These are phyloP conservation scores for Salvelinus namaycush DNA, from an alignment of 2,113 vertebrate genomes.

Conservation along the genomic window DNA sequence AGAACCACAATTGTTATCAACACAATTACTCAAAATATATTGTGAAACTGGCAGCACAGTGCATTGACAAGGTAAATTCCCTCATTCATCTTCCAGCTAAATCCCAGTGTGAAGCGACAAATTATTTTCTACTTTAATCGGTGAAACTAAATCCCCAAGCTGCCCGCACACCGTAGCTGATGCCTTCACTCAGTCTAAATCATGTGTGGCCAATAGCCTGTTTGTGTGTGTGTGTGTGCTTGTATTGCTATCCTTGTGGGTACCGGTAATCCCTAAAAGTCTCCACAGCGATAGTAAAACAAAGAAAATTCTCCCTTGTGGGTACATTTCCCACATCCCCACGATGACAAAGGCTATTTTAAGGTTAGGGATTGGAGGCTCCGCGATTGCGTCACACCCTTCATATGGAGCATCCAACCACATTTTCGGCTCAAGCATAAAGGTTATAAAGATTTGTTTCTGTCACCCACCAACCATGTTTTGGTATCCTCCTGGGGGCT, in stretches of 20 bases:
- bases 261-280: background rate
- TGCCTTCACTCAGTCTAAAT: constrained; percentile 36
- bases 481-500: no score
- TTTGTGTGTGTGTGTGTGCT: background rate
- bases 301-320: background rate
- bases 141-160: constrained; percentile 22
- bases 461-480: no score
- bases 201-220: background rate
- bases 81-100: background rate
- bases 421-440: no score
- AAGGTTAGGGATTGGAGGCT: no score
- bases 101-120: constrained; percentile 7
- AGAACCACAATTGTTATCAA: background rate
- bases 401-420: no score
- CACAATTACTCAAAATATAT: background rate
- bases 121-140: constrained; percentile 34
- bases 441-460: no score
- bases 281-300: background rate
- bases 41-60: background rate
- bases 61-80: background rate
- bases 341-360: no score
- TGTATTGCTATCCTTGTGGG: no score
- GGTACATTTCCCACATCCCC: no score
- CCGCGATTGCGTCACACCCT: no score
- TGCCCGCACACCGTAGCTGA: constrained; percentile 40